Evolutionary conservation across 2,888 invertebrate genomes (phyloP).

Genomic region (Geophilus truncorum): DNA sequence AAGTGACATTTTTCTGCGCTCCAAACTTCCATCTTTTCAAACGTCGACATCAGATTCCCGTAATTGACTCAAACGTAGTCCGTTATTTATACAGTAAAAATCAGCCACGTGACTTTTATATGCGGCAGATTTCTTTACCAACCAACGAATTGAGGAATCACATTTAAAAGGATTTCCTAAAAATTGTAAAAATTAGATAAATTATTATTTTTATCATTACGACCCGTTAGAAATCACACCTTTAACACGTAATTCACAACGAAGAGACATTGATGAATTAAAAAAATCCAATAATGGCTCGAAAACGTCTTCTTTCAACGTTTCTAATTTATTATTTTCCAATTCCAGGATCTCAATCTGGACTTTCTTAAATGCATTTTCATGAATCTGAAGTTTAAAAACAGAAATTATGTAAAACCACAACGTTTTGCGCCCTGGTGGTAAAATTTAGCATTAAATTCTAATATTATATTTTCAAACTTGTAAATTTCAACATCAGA

Average conservation of each 20-base stretch:
- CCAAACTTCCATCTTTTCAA: too few relatives aligned
- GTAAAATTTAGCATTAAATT: not conserved
- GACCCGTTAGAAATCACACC: not conserved
- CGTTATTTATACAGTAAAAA: not conserved
- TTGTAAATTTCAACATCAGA: not conserved
- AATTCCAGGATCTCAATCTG: not conserved
- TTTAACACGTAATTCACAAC: not conserved
- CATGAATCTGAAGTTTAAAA: not conserved
- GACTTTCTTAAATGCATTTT: not conserved
- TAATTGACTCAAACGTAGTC: not conserved
- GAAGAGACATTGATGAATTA: not conserved
- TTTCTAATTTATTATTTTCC: not conserved
- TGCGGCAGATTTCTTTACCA: not conserved
- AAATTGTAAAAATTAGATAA: not conserved
- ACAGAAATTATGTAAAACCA: too few relatives aligned
- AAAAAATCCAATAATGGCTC: not conserved
- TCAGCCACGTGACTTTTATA: not conserved
- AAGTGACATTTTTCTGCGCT: too few relatives aligned
- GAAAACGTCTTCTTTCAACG: not conserved
- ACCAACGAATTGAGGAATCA: not conserved
- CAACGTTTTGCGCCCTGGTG: too few relatives aligned
- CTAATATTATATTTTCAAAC: not conserved
- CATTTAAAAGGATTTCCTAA: constrained; percentile 17
- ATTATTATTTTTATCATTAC: not conserved
- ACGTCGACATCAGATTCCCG: not conserved